Percentiles rank a stretch among this genome's conserved stretches.
phyloP scores from a whole-genome alignment of 2,888 invertebrate species.

The Mantis religiosa region DNA sequence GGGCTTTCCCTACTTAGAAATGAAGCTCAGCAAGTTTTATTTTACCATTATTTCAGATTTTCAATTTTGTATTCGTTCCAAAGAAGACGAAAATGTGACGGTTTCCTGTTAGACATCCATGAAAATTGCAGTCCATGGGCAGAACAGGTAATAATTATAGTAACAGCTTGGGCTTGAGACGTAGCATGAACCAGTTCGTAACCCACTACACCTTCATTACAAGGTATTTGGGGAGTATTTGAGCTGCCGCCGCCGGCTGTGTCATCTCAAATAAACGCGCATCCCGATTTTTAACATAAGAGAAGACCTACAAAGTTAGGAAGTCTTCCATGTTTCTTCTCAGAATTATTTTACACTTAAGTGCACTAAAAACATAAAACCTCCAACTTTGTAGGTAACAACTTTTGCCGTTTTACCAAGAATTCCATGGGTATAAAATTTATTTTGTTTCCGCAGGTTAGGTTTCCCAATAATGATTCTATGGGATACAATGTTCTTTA shows the following conservation, averaged over 20 bases:
- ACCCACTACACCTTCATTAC: background rate
- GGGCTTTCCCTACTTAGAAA: background rate
- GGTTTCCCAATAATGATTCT: no score
- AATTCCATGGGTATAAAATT: background rate
- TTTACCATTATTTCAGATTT: background rate
- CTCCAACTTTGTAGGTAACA: background rate
- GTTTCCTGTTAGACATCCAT: background rate
- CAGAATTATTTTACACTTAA: background rate
- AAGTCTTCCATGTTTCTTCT: background rate
- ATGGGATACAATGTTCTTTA: no score
- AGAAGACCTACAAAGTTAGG: background rate
- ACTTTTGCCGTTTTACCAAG: background rate
- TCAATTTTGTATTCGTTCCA: background rate
- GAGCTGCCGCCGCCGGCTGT: background rate
- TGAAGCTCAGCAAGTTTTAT: background rate
- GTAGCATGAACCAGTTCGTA: background rate
- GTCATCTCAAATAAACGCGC: background rate
- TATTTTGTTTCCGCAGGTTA: no score
- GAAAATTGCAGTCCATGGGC: background rate
- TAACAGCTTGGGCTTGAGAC: background rate
- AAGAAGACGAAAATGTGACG: background rate
- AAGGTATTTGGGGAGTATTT: background rate
- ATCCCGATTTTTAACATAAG: background rate
- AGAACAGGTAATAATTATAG: background rate
- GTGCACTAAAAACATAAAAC: background rate